phyloP scores from a whole-genome alignment of 2,113 vertebrate genomes.

The Andinoacara biseriatus region DNA sequence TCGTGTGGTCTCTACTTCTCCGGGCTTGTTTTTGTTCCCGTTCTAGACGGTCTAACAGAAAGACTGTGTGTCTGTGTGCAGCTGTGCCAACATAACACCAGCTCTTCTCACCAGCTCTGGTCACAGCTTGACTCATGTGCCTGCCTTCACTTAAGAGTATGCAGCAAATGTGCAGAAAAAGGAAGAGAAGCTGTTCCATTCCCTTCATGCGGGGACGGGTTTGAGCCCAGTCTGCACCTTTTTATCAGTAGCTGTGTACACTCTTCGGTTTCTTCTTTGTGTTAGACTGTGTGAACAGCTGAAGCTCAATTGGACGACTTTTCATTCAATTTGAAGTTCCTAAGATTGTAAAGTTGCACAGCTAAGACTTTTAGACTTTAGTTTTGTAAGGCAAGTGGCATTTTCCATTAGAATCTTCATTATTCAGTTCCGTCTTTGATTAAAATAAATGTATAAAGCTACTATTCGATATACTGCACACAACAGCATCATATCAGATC shows the following conservation, averaged over 20 bases:
- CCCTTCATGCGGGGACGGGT: not conserved
- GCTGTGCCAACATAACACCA: conserved; percentile 60
- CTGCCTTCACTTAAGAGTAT: conserved; percentile 13
- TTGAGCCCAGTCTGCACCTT: not conserved
- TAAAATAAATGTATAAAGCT: conserved; percentile 9
- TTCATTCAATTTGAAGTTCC: not conserved
- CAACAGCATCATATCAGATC: not conserved
- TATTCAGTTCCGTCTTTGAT: not conserved
- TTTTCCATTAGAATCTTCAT: not conserved
- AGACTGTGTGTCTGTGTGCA: conserved; percentile 72
- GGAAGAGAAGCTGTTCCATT: not conserved
- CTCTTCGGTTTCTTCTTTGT: not conserved
- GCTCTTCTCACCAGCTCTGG: conserved; percentile 44
- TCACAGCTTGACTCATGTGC: conserved; percentile 21
- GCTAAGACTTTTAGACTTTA: not conserved
- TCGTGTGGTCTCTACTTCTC: conserved; percentile 26
- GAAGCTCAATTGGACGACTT: not conserved
- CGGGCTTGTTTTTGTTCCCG: conserved; percentile 9
- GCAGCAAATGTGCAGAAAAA: conserved; percentile 13
- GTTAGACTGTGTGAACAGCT: not conserved
- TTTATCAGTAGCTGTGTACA: not conserved
- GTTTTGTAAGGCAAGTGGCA: not conserved
- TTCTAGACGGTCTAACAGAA: conserved; percentile 56
- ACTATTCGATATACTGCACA: not conserved
- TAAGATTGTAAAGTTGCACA: conserved; percentile 12